Evolutionary conservation across 2,888 invertebrate genomes (phyloP).

Genomic region (Volucella inflata): DNA sequence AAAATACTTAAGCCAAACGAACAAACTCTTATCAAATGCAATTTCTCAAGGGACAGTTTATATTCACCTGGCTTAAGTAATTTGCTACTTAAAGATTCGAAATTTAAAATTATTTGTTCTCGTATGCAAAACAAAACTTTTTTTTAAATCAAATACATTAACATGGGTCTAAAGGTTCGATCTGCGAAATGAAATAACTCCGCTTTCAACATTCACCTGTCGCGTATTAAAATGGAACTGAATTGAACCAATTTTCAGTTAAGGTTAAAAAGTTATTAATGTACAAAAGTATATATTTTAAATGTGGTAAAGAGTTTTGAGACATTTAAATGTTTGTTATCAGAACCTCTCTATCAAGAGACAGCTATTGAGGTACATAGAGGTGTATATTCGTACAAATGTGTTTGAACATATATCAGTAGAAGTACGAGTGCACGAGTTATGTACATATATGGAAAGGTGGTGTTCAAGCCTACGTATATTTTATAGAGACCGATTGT

Average conservation of each 20-base stretch:
- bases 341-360: constrained; percentile 63
- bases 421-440: neutral
- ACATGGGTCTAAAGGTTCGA: too few relatives aligned
- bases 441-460: neutral
- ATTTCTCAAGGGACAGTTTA: constrained; percentile 80
- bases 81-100: constrained; percentile 79
- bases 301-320: constrained; percentile 21
- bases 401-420: neutral
- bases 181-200: too few relatives aligned
- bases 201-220: constrained; percentile 80
- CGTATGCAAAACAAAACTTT: too few relatives aligned
- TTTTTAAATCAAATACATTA: too few relatives aligned
- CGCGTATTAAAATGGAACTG: constrained; percentile 82
- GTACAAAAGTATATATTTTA: constrained; percentile 11
- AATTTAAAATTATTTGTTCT: neutral
- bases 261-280: constrained; percentile 80
- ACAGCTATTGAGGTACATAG: constrained; percentile 18
- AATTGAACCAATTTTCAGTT: constrained; percentile 80
- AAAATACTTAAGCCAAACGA: constrained; percentile 84
- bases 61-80: constrained; percentile 84
- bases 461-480: constrained; percentile 1
- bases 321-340: constrained; percentile 68
- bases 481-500: constrained; percentile 1
- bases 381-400: neutral
- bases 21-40: constrained; percentile 81